These are phyloP conservation scores for Aurelia aurita complex sp. Pacific DNA, from an alignment of 30 jellyfish, hydroid and myxozoan species.

Conservation along the genomic window DNA sequence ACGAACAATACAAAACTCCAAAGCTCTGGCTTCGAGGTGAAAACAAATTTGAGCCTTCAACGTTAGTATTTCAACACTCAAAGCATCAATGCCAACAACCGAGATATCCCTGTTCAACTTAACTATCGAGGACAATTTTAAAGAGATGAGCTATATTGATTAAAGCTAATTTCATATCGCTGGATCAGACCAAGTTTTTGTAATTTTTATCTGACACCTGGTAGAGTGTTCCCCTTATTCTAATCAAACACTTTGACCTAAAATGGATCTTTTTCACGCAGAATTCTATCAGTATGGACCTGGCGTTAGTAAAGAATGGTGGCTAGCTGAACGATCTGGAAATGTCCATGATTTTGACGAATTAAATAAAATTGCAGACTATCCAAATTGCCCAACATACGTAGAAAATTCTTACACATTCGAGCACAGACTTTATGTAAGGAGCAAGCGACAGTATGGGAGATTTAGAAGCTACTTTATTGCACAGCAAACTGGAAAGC, in stretches of 20 bases:
- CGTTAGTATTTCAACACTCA: too few relatives aligned
- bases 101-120: too few relatives aligned
- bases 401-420: constrained; percentile 29
- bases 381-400: constrained; percentile 41
- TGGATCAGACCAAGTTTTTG: too few relatives aligned
- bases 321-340: constrained; percentile 7
- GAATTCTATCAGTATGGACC: constrained; percentile 44
- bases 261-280: neutral
- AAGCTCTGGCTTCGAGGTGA: too few relatives aligned
- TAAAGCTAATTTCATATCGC: too few relatives aligned
- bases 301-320: constrained; percentile 32
- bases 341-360: neutral
- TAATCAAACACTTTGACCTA: neutral
- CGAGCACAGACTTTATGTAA: neutral
- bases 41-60: too few relatives aligned
- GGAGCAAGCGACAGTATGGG: constrained; percentile 6
- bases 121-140: too few relatives aligned
- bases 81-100: too few relatives aligned
- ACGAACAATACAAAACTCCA: too few relatives aligned
- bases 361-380: constrained; percentile 36
- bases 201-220: too few relatives aligned
- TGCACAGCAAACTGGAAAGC: constrained; percentile 46
- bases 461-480: constrained; percentile 39
- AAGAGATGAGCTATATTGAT: too few relatives aligned
- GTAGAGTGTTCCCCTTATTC: too few relatives aligned